Base-by-base conservation (phyloP, 2,888 invertebrate species). In the Ormyrus labotus region DNA sequence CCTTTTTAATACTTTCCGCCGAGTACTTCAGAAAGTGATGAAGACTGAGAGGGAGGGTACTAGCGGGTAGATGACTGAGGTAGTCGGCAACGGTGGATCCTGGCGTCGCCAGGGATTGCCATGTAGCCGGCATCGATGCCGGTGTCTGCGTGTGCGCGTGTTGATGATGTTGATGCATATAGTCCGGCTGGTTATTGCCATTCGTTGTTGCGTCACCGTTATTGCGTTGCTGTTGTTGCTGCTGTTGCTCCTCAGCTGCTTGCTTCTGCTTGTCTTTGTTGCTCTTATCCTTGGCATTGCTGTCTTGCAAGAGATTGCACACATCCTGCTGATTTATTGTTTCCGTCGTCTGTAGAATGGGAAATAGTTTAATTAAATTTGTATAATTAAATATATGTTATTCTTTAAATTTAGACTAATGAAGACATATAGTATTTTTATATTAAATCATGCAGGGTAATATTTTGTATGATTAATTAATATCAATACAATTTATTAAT, bases 21-120 rank as follows among this genome's bases (percentile, higher is more conserved):
- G 96, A 96, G 91, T 96, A 96, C 90, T 96, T 96, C 57, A 96
- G 92, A 85, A 96, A 95, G 89, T 96, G 96, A 88, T 96, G 96
- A 72, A 96, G 91, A 48, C 96, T 96, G 76, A 96, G 91, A 0
- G 96, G 96, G 84, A 95, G 89, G 47, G 94, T 94, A 61, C 94
- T 94, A 72, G 95, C 94, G 67, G 95, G 95, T 83, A 96, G 91
- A 81, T 96, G 96, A 8, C 96, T 96, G 80, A 96, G 92, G 90
- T 96, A 96, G 91, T 96, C 96, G 9, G 96, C 96, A 8, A 96
- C 96, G 0, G 96, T 95, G 0, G 96, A 95, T 74, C 96, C 96
- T 7, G 93, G 93, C n/a, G 93, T 92, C 11, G 93, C 93, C 58
- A 95, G 91, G 1, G 94, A 93, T 89, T 95, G 95, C 95, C 95